A percentile compares a stretch with the other conserved stretches of the same genome.
phyloP scores from a whole-genome alignment of 2,797 vertebrate species.

The Siniperca undulata region DNA sequence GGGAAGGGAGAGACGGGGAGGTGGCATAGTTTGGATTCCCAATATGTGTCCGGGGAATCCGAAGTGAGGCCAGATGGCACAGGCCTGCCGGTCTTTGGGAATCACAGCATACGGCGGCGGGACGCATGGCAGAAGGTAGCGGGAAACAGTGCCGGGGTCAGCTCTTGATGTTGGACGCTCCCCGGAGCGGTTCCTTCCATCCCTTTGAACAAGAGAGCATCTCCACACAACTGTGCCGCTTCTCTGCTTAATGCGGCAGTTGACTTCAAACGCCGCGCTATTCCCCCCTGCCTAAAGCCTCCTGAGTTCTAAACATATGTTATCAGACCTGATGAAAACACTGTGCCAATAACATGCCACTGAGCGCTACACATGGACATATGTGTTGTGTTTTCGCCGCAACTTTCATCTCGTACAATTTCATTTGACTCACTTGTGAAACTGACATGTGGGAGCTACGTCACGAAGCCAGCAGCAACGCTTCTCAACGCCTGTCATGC shows the following conservation, averaged over 20 bases:
- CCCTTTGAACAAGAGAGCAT: slow-evolving; percentile 86
- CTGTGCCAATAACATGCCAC: slow-evolving; percentile 76
- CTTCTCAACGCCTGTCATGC: slow-evolving; percentile 67
- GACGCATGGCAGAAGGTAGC: slow-evolving; percentile 83
- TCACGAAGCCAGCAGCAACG: slow-evolving; percentile 35
- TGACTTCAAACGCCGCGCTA: slow-evolving; percentile 82
- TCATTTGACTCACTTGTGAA: slow-evolving; percentile 55
- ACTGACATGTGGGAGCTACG: slow-evolving; percentile 63
- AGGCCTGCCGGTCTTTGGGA: slow-evolving; percentile 83
- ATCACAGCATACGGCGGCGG: slow-evolving; percentile 84
- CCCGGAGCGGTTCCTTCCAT: slow-evolving; percentile 84
- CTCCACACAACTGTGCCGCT: slow-evolving; percentile 78
- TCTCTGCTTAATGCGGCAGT: slow-evolving; percentile 77
- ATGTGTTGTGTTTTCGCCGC: slow-evolving; percentile 72
- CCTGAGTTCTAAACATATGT: slow-evolving; percentile 86
- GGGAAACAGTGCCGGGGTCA: slow-evolving; percentile 84
- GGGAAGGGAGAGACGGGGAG: slow-evolving; percentile 76
- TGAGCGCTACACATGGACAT: slow-evolving; percentile 73
- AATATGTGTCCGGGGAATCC: slow-evolving; percentile 89
- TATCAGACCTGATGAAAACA: slow-evolving; percentile 81
- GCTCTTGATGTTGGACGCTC: slow-evolving; percentile 86
- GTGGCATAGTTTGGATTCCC: slow-evolving; percentile 86
- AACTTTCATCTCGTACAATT: slow-evolving; percentile 78
- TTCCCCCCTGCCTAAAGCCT: slow-evolving; percentile 80
- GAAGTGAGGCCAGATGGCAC: slow-evolving; percentile 92